These are phyloP conservation scores for Nemoura dubitans DNA, from an alignment of 2,888 invertebrate species.

Conservation along the genomic window DNA sequence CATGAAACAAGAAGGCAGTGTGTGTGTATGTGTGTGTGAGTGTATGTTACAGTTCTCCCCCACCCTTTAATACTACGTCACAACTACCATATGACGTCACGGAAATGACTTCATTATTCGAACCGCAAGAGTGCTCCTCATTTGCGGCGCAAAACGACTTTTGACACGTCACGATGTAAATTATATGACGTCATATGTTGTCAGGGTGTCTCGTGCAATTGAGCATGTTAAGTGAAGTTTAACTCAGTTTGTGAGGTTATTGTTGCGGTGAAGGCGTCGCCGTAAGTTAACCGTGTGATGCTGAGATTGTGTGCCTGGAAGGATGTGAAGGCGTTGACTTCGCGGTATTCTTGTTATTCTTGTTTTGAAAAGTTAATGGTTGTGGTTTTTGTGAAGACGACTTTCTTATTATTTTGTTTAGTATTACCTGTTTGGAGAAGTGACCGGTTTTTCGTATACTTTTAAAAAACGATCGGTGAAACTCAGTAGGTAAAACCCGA, in stretches of 20 bases:
- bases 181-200: neutral
- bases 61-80: neutral
- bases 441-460: too few relatives aligned
- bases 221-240: neutral
- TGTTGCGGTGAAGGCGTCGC: neutral
- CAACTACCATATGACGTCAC: neutral
- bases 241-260: neutral
- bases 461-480: too few relatives aligned
- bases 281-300: neutral
- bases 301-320: neutral
- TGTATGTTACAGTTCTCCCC: neutral
- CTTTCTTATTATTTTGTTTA: too few relatives aligned
- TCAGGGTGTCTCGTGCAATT: neutral
- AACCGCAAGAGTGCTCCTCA: neutral
- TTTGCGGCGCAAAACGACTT: neutral
- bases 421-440: too few relatives aligned
- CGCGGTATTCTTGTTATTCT: too few relatives aligned
- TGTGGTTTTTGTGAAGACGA: too few relatives aligned
- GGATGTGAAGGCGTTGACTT: too few relatives aligned
- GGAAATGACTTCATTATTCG: neutral
- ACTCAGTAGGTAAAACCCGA: too few relatives aligned
- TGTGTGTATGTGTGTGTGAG: neutral
- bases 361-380: too few relatives aligned
- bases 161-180: neutral
- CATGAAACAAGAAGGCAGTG: neutral